phyloP scores from a whole-genome alignment of 2,797 vertebrate genomes.

The Brotula barbata region DNA sequence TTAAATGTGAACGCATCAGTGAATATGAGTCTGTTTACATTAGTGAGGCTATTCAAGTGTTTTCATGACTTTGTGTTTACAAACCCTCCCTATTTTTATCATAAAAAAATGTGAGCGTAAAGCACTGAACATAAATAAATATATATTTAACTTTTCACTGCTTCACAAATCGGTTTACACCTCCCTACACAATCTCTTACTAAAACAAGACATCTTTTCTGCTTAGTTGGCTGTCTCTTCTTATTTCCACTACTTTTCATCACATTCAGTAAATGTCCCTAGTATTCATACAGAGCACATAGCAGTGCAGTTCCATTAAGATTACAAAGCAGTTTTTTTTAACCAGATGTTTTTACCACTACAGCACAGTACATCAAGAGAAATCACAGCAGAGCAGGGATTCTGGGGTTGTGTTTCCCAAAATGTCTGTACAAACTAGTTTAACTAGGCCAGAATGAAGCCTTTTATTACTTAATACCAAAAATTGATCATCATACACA shows the following conservation, averaged over 20 bases:
- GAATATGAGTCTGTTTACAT: slow-evolving; percentile 8
- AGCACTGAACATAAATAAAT: slow-evolving; percentile 23
- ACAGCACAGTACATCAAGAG: slow-evolving; percentile 53
- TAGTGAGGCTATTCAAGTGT: slow-evolving; percentile 1
- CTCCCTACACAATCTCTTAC: slow-evolving; percentile 24
- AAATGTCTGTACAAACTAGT: slow-evolving; percentile 50
- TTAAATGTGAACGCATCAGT: slow-evolving; percentile 4
- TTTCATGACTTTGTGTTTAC: slow-evolving; percentile 5
- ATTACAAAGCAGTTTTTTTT: slow-evolving; percentile 58
- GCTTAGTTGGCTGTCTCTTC: background rate
- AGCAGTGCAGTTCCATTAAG: slow-evolving; percentile 55
- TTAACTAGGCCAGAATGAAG: slow-evolving; percentile 6
- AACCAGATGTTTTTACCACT: slow-evolving; percentile 48
- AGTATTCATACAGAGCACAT: slow-evolving; percentile 52
- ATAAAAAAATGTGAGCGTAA: slow-evolving; percentile 18
- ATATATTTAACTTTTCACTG: slow-evolving; percentile 12
- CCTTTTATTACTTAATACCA: background rate
- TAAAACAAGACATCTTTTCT: background rate
- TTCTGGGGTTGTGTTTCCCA: slow-evolving; percentile 43
- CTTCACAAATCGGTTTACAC: slow-evolving; percentile 10
- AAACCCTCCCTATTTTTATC: slow-evolving; percentile 10
- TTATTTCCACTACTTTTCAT: slow-evolving; percentile 18
- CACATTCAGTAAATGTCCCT: slow-evolving; percentile 23
- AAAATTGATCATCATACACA: slow-evolving; percentile 3
- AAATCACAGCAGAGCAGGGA: slow-evolving; percentile 36